Evolutionary conservation across 2,113 vertebrate genomes (phyloP).

Genomic region (Onychorhynchus coronatus): DNA sequence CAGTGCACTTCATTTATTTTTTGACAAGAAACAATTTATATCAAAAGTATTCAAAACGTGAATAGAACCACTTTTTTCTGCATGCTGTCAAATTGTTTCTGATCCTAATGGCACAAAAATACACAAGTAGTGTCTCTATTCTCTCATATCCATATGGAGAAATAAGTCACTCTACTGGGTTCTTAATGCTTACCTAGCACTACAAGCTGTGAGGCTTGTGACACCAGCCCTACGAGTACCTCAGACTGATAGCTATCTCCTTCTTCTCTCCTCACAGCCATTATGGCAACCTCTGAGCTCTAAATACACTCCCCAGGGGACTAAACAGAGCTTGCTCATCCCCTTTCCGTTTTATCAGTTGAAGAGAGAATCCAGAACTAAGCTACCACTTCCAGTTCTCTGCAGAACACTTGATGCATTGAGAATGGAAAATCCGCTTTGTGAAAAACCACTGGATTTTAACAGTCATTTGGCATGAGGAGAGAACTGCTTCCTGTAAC

Average conservation of each 20-base stretch:
- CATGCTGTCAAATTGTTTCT: neutral
- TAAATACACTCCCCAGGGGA: neutral
- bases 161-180: neutral
- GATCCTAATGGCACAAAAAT: neutral
- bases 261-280: neutral
- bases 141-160: neutral
- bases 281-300: neutral
- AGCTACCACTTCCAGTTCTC: neutral
- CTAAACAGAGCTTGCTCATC: neutral
- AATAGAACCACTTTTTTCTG: neutral
- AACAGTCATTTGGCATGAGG: too few relatives aligned
- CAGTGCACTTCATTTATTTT: neutral
- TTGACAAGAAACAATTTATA: neutral
- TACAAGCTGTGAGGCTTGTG: neutral
- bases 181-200: neutral
- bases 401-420: neutral
- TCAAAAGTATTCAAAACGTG: neutral
- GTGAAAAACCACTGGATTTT: neutral
- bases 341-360: neutral
- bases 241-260: neutral
- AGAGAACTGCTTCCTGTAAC: too few relatives aligned
- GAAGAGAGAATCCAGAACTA: neutral
- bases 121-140: neutral
- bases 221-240: fast-evolving
- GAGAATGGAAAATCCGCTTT: neutral